Percentiles rank a stretch among this genome's conserved stretches.
Conservation (phyloP, 2,888 invertebrate genomes). For the Flabesymbios commensalis region DNA sequence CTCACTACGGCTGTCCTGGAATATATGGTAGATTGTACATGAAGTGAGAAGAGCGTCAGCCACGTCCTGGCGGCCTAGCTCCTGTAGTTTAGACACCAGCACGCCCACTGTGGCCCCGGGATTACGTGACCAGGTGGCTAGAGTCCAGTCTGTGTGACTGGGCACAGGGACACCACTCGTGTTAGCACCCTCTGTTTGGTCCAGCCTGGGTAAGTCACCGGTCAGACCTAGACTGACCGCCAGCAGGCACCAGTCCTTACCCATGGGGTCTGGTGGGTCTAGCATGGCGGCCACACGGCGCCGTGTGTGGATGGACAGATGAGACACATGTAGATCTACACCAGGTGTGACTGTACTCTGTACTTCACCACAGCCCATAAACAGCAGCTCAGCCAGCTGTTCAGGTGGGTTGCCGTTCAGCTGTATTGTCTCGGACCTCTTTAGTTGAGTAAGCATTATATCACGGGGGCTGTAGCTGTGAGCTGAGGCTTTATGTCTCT, state of each 20-base stretch:
- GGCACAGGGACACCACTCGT: too few relatives aligned
- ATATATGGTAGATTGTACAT: neutral
- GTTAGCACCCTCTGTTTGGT: constrained; percentile 52
- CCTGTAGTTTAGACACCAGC: constrained; percentile 67
- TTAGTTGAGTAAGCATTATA: constrained; percentile 61
- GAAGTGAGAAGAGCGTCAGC: constrained; percentile 66
- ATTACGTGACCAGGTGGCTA: constrained; percentile 64
- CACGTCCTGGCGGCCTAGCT: constrained; percentile 69
- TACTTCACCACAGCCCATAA: constrained; percentile 63
- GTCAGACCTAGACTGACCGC: constrained; percentile 66
- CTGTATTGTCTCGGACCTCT: constrained; percentile 50
- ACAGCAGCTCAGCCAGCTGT: constrained; percentile 68
- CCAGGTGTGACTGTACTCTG: constrained; percentile 63
- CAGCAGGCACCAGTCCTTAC: constrained; percentile 67
- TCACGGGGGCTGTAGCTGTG: constrained; percentile 53
- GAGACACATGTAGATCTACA: constrained; percentile 68
- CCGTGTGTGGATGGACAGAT: constrained; percentile 68
- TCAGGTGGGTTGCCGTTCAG: constrained; percentile 59
- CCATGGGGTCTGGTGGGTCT: constrained; percentile 66
- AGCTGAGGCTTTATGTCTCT: constrained; percentile 31
- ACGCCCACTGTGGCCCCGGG: constrained; percentile 64
- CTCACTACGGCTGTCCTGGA: too few relatives aligned
- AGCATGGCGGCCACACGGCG: constrained; percentile 63
- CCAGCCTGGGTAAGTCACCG: constrained; percentile 65
- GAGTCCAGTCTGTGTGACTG: constrained; percentile 61